Base-by-base conservation (phyloP, 2,113 vertebrate genomes). In the Leptobrachium ailaonicum region DNA sequence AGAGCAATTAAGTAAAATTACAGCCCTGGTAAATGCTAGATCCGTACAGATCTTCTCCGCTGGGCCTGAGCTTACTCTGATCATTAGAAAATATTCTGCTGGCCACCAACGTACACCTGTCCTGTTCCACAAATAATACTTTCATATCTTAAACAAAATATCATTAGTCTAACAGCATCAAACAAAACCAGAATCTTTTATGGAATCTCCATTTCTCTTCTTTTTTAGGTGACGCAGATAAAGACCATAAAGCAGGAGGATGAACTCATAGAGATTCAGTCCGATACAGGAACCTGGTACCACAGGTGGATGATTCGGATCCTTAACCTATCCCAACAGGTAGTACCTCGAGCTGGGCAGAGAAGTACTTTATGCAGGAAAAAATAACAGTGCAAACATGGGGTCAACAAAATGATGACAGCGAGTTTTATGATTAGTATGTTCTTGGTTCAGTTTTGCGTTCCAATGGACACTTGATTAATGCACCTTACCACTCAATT, bases 171-270 rank as follows among this genome's bases (percentile, higher is more conserved):
- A 60, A 14, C 56, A 60, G 11, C 10, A 1, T 4, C 10, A 50
- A 50, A 4, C 47, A 32, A 32, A 32, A 32, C 20, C 20, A 32
- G 20, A 32, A 32, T 32, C 20, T 32, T 32, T 32, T 32, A 32
- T 54, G 11, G 1, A 62, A 40, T 64, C n/a, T 64, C 2, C 4
- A 2, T 1, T 11, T 43, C 41, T 68, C 8, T 63, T 43, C n/a
- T 9, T 6, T 9, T 6, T 3, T 7, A 99, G 97, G 97, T 99
- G 32, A 99, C 97, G 74, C 97, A 96, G 84, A 99, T 99, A 85
- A 98, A 99, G 89, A 97, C 95, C 0, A 96, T 98, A 87, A 97
- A 97, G 88, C 89, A 95, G 85, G 88, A 96, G 88, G 96, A 98
- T 0, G 97, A 99, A 13, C 84, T 99, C 88, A 94, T 97, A 8